phyloP scores from a whole-genome alignment of 2,888 invertebrate genomes.

The Drosophila infuscata region DNA sequence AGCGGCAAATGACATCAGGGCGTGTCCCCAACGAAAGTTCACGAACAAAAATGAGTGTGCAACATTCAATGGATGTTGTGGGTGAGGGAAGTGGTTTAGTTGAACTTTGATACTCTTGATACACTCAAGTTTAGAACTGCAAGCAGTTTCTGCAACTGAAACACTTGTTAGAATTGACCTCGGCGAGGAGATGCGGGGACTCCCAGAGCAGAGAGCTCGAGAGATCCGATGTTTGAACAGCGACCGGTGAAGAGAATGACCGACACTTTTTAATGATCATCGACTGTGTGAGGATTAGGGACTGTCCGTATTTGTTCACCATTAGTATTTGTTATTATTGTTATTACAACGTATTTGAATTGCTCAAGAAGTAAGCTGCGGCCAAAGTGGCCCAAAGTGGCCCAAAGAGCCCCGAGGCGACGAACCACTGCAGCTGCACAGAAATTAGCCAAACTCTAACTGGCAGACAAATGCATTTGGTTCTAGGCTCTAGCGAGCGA shows the following conservation, averaged over 20 bases:
- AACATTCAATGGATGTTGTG: background rate
- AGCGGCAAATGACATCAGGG: slow-evolving; percentile 46
- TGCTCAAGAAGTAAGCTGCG: slow-evolving; percentile 71
- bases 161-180: slow-evolving; percentile 39
- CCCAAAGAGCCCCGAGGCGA: slow-evolving; percentile 39
- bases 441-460: slow-evolving; percentile 83
- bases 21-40: slow-evolving; percentile 46
- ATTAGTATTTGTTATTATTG: slow-evolving; percentile 83
- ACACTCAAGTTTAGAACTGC: slow-evolving; percentile 31
- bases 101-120: background rate
- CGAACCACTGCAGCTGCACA: slow-evolving; percentile 59
- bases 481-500: slow-evolving; percentile 53
- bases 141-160: slow-evolving; percentile 57
- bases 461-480: slow-evolving; percentile 78
- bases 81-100: background rate
- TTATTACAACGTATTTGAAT: slow-evolving; percentile 84
- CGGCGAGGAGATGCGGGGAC: background rate
- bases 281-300: slow-evolving; percentile 53
- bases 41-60: slow-evolving; percentile 30
- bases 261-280: slow-evolving; percentile 76
- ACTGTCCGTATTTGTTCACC: slow-evolving; percentile 75
- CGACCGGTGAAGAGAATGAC: slow-evolving; percentile 55
- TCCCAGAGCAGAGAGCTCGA: background rate
- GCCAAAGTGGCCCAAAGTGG: slow-evolving; percentile 56
- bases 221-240: slow-evolving; percentile 23